These are phyloP conservation scores for Galeopterus variegatus DNA, from an alignment of 2,113 vertebrate genomes.

Conservation along the genomic window DNA sequence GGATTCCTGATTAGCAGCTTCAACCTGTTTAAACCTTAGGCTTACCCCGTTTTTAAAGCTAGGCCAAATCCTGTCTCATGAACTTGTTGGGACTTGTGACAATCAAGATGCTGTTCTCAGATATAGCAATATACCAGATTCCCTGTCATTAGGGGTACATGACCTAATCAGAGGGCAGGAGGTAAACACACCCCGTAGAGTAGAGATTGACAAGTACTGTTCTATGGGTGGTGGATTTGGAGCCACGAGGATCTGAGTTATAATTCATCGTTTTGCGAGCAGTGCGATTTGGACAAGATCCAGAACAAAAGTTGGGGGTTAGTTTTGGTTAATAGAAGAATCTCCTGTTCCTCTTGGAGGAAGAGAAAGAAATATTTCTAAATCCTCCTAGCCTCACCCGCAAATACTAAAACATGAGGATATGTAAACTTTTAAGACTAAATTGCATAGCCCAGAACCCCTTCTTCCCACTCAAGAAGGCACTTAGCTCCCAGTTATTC, in stretches of 20 bases:
- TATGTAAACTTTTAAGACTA: not conserved
- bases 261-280: not conserved
- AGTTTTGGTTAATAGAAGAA: not conserved
- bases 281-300: not conserved
- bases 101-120: not conserved
- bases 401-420: not conserved
- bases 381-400: not conserved
- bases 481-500: not conserved
- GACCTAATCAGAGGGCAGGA: not conserved
- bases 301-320: not conserved
- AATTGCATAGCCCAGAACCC: not conserved
- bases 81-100: not conserved
- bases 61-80: not conserved
- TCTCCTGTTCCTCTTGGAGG: not conserved
- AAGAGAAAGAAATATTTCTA: slow-evolving; percentile 31
- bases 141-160: not conserved
- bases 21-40: not conserved
- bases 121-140: not conserved
- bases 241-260: not conserved
- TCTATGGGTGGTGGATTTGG: not conserved
- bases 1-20: not conserved
- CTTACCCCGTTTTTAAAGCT: not conserved
- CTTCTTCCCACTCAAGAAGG: not conserved
- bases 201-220: not conserved
- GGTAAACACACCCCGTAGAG: not conserved